Evolutionary conservation across 1,140 invertebrate genomes (phyloP).

Genomic region (Drosophila nebulosa): DNA sequence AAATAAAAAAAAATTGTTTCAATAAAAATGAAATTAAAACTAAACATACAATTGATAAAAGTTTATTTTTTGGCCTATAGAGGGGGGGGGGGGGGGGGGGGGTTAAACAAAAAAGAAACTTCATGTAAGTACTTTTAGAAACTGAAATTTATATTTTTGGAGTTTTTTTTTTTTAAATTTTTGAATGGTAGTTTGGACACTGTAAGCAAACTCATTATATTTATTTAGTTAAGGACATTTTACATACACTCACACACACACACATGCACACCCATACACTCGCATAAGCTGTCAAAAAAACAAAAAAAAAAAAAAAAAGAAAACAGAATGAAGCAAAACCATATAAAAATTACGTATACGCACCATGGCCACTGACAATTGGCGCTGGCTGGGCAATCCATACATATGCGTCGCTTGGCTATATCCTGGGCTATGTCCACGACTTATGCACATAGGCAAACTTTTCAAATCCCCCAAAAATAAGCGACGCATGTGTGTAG

Average conservation of each 20-base stretch:
- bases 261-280: constrained; percentile 19
- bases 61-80: too few species aligned
- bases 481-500: constrained; percentile 63
- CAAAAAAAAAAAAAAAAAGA: constrained; percentile 9
- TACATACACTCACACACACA: constrained; percentile 5
- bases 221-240: constrained; percentile 68
- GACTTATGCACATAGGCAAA: constrained; percentile 57
- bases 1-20: too few species aligned
- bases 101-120: too few species aligned
- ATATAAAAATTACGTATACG: constrained; percentile 69
- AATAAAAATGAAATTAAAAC: too few species aligned
- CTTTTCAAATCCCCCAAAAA: constrained; percentile 70
- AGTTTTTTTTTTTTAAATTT: too few species aligned
- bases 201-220: constrained; percentile 65
- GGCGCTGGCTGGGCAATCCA: not conserved
- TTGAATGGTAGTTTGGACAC: constrained; percentile 18
- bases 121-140: too few species aligned
- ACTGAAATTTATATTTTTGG: too few species aligned
- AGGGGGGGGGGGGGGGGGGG: too few species aligned
- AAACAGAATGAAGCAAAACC: constrained; percentile 15
- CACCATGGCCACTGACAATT: constrained; percentile 24
- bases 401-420: not conserved
- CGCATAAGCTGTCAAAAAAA: constrained; percentile 8
- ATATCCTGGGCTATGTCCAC: not conserved
- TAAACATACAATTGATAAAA: too few species aligned